These are phyloP conservation scores for Salmo trutta DNA, from an alignment of 2,797 vertebrate genomes.

Conservation along the genomic window DNA sequence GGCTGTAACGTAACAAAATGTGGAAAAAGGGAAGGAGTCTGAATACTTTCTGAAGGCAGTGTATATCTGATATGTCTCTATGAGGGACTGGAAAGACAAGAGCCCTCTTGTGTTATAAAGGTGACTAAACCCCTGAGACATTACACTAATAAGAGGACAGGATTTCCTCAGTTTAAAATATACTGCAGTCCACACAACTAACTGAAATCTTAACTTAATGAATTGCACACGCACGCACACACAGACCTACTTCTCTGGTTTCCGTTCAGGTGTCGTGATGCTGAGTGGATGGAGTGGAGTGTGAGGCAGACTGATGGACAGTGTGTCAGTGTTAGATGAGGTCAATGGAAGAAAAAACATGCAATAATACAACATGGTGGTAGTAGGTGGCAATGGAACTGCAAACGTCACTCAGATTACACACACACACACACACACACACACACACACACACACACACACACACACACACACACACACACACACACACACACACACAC, in stretches of 20 bases:
- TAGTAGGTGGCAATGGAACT: conserved; percentile 36
- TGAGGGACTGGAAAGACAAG: neutral
- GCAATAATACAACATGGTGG: conserved; percentile 56
- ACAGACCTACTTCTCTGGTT: conserved; percentile 77
- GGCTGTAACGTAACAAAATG: too few relatives aligned
- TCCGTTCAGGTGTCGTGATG: conserved; percentile 70
- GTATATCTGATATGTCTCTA: neutral
- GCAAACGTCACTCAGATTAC: neutral
- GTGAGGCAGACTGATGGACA: conserved; percentile 71
- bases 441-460: conserved; percentile 17
- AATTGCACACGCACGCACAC: conserved; percentile 44
- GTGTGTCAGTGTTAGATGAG: conserved; percentile 68
- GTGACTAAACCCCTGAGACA: neutral
- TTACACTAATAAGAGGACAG: neutral
- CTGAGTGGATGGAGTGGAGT: conserved; percentile 64
- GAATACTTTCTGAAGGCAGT: too few relatives aligned
- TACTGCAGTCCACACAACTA: conserved; percentile 8
- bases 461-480: neutral
- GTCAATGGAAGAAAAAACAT: conserved; percentile 43
- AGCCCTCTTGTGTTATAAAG: neutral
- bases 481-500: conserved; percentile 1
- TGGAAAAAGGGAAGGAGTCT: too few relatives aligned
- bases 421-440: conserved; percentile 15
- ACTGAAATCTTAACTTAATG: too few relatives aligned
- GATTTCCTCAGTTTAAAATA: neutral